phyloP scores from a whole-genome alignment of 2,797 vertebrate genomes.

The Staurois parvus region DNA sequence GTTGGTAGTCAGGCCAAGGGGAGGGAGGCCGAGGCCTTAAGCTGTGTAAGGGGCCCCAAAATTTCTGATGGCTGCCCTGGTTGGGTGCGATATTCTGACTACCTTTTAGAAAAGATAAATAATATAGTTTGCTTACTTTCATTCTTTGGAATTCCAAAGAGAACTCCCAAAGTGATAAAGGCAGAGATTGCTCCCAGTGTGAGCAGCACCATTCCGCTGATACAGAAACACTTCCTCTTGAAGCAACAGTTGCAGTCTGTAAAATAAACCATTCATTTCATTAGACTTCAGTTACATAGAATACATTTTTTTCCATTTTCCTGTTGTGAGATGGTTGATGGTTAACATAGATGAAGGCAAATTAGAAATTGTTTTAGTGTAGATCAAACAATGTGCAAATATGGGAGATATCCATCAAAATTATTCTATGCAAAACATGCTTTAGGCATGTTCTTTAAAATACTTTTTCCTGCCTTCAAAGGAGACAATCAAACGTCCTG shows the following conservation, averaged over 20 bases:
- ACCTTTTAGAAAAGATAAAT: background rate
- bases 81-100: too few species aligned
- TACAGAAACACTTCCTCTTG: slow-evolving; percentile 41
- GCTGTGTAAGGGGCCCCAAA: too few species aligned
- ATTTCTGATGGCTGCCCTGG: too few species aligned
- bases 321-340: background rate
- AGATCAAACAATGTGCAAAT: background rate
- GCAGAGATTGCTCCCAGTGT: slow-evolving; percentile 40
- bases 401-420: too few species aligned
- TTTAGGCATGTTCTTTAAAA: too few species aligned
- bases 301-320: background rate
- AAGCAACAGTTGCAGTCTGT: slow-evolving; percentile 45
- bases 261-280: background rate
- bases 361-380: background rate
- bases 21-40: too few species aligned
- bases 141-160: slow-evolving; percentile 57
- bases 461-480: too few species aligned
- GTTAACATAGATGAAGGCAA: background rate
- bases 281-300: background rate
- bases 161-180: slow-evolving; percentile 50
- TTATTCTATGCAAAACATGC: too few species aligned
- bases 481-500: too few species aligned
- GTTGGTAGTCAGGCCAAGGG: too few species aligned
- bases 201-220: slow-evolving; percentile 47
- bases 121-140: slow-evolving; percentile 35